A percentile compares a stretch with the other conserved stretches of the same genome.
Evolutionary conservation across 2,888 invertebrate species (phyloP).

Genomic region (Aspidiotus destructor): DNA sequence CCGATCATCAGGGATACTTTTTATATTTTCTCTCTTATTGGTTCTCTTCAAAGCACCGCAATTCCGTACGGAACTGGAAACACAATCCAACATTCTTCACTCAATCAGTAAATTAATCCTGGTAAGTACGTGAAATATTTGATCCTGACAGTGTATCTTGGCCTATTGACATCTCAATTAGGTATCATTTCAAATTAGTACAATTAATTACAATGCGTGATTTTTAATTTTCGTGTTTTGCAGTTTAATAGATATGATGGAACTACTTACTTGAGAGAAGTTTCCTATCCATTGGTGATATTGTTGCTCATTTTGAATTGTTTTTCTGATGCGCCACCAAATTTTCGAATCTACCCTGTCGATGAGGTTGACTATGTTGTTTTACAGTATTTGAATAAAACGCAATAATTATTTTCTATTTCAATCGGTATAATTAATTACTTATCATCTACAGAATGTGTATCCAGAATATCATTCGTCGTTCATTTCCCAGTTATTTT

Average conservation of each 20-base stretch:
- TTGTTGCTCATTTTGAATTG: conserved; percentile 67
- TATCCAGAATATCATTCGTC: conserved; percentile 80
- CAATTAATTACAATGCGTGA: too few relatives aligned
- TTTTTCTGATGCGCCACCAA: conserved; percentile 65
- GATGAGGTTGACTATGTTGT: conserved; percentile 50
- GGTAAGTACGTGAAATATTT: too few relatives aligned
- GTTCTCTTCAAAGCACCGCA: conserved; percentile 62
- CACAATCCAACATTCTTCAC: too few relatives aligned
- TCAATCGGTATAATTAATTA: neutral
- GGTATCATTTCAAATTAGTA: too few relatives aligned
- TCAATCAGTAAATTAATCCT: too few relatives aligned
- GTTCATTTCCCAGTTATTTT: conserved; percentile 74
- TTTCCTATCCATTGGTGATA: conserved; percentile 61
- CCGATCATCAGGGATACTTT: conserved; percentile 82
- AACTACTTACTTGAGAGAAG: conserved; percentile 44
- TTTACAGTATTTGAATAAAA: conserved; percentile 35
- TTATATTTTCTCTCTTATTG: conserved; percentile 80
- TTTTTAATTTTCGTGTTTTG: conserved; percentile 37
- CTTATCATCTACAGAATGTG: conserved; percentile 55
- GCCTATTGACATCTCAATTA: too few relatives aligned
- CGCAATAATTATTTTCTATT: neutral
- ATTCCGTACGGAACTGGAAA: conserved; percentile 53
- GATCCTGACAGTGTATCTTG: too few relatives aligned
- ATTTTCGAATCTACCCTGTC: conserved; percentile 57
- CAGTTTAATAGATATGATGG: conserved; percentile 37